Percentiles rank a stretch among this genome's conserved stretches.
Conservation (phyloP, 2,888 invertebrate genomes). For the Drosophila meridiana region DNA sequence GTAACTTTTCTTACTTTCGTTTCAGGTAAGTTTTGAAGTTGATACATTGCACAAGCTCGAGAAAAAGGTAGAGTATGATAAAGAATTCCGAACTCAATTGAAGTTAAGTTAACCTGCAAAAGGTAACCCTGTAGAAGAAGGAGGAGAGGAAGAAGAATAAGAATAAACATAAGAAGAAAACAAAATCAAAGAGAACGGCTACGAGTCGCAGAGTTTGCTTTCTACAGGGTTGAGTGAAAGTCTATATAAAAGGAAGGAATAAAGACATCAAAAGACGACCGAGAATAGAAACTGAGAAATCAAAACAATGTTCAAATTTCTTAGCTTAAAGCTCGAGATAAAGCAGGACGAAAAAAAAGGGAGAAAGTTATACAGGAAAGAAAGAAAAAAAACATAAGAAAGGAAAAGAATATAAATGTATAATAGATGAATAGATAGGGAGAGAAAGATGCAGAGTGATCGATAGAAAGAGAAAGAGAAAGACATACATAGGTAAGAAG, state of each 20-base stretch:
- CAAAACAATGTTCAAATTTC: too few species aligned
- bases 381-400: too few species aligned
- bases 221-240: not conserved
- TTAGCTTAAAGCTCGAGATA: too few species aligned
- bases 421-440: too few species aligned
- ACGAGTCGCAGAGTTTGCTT: too few species aligned
- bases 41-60: not conserved
- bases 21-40: slow-evolving; percentile 35
- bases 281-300: not conserved
- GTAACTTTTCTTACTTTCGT: slow-evolving; percentile 19
- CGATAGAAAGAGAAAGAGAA: too few species aligned
- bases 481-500: too few species aligned
- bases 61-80: slow-evolving; percentile 20
- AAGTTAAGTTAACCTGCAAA: not conserved
- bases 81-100: not conserved
- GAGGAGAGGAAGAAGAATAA: not conserved
- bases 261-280: not conserved
- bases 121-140: not conserved
- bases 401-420: too few species aligned
- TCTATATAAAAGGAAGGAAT: not conserved
- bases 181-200: not conserved
- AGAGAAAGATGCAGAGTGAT: too few species aligned
- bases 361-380: too few species aligned
- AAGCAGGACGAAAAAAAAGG: too few species aligned
- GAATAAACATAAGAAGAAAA: not conserved